These are phyloP conservation scores for Morpho deidamia DNA, from an alignment of 2,888 invertebrate genomes.

Conservation along the genomic window DNA sequence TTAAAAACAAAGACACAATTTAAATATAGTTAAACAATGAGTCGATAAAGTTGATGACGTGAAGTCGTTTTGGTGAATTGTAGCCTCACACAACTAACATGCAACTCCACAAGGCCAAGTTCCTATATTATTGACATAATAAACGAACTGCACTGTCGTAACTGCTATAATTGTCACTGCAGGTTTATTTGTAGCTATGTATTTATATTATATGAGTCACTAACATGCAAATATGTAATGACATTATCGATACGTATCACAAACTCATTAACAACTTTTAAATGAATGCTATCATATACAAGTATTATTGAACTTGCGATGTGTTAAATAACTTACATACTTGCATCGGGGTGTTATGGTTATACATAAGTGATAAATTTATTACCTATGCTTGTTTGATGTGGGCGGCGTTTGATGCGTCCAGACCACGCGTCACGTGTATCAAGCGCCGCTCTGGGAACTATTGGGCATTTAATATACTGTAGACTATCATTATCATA, in stretches of 20 bases:
- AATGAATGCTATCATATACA: constrained; percentile 63
- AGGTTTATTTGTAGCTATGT: constrained; percentile 74
- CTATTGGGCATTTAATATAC: constrained; percentile 79
- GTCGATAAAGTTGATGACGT: constrained; percentile 76
- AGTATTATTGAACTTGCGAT: constrained; percentile 50
- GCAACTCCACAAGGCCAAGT: constrained; percentile 79
- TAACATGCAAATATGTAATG: constrained; percentile 79
- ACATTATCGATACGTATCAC: constrained; percentile 62
- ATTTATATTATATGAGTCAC: constrained; percentile 78
- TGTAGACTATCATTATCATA: constrained; percentile 77
- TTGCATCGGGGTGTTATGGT: constrained; percentile 78
- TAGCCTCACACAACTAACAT: constrained; percentile 77
- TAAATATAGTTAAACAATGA: constrained; percentile 34
- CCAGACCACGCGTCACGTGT: constrained; percentile 13
- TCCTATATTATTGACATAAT: constrained; percentile 69
- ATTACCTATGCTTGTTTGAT: constrained; percentile 70
- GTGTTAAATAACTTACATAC: constrained; percentile 74
- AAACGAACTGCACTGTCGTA: constrained; percentile 73
- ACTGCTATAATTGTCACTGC: constrained; percentile 70
- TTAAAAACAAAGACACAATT: constrained; percentile 12
- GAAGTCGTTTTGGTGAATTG: constrained; percentile 60
- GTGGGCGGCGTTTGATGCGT: constrained; percentile 56
- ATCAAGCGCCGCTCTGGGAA: constrained; percentile 69
- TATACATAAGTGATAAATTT: constrained; percentile 72
- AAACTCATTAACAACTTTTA: constrained; percentile 61